phyloP scores from a whole-genome alignment of 2,113 vertebrate species.

The Typhlomys cinereus region DNA sequence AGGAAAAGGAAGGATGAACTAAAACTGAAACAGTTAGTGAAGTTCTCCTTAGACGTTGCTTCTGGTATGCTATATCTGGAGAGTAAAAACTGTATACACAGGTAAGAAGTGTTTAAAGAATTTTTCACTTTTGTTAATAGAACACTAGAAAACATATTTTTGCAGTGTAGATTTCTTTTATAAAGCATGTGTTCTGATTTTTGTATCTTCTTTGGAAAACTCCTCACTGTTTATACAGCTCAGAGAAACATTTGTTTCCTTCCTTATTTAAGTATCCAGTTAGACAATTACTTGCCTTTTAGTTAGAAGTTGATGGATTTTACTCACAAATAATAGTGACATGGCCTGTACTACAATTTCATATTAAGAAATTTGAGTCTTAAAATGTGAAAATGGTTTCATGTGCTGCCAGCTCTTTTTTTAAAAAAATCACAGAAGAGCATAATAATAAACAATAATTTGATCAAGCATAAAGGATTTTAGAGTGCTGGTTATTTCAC shows the following conservation, averaged over 20 bases:
- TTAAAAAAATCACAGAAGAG: constrained; percentile 34
- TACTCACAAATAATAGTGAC: neutral
- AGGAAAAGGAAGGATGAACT: constrained; percentile 98
- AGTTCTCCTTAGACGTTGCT: constrained; percentile 94
- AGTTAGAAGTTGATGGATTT: constrained; percentile 10
- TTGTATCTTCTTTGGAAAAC: constrained; percentile 11
- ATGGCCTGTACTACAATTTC: neutral
- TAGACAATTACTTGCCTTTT: neutral
- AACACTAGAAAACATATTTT: neutral
- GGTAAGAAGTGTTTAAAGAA: constrained; percentile 85
- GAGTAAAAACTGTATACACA: constrained; percentile 98
- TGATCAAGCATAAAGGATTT: neutral
- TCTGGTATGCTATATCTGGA: constrained; percentile 97
- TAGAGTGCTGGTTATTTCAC: neutral
- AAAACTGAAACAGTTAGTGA: constrained; percentile 95
- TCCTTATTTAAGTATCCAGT: neutral
- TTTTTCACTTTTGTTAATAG: constrained; percentile 33
- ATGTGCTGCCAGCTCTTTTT: neutral
- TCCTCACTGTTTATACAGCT: constrained; percentile 8
- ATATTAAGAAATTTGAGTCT: neutral
- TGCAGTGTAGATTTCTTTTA: neutral
- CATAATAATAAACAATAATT: neutral
- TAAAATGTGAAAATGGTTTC: neutral
- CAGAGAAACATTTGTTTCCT: neutral
- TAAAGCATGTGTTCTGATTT: neutral